phyloP scores from a whole-genome alignment of 2,113 vertebrate genomes.

The Cricetomys ansorgei region DNA sequence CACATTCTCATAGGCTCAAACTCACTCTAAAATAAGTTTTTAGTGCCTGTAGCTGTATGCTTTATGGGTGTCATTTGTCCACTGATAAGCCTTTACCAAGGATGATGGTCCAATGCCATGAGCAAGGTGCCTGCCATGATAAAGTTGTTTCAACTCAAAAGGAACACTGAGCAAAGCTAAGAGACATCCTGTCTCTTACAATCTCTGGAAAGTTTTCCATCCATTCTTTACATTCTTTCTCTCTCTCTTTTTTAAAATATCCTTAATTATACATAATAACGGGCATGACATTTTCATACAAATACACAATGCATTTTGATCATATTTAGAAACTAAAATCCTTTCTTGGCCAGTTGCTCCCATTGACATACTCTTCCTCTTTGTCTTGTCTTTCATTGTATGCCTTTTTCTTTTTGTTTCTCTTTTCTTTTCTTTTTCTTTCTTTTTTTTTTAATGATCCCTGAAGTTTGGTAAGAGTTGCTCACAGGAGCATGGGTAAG shows the following conservation, averaged over 20 bases:
- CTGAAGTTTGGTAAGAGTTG: not conserved
- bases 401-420: not conserved
- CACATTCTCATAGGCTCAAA: not conserved
- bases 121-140: not conserved
- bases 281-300: not conserved
- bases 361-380: not conserved
- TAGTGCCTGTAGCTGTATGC: not conserved
- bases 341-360: not conserved
- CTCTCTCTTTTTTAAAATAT: not conserved
- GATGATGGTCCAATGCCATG: not conserved
- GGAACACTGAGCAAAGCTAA: not conserved
- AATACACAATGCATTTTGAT: not conserved
- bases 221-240: not conserved
- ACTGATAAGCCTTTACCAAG: constrained; percentile 37
- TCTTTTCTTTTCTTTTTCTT: not conserved
- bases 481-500: not conserved
- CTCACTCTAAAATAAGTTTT: constrained; percentile 4
- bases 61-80: not conserved
- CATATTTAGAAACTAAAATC: not conserved
- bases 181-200: not conserved
- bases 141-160: not conserved
- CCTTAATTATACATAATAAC: not conserved
- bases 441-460: not conserved
- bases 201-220: not conserved
- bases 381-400: not conserved